Evolutionary conservation across 2,888 invertebrate species (phyloP), one percentile per base, ranked within the genome.

Genomic region (Heliconius sara): DNA sequence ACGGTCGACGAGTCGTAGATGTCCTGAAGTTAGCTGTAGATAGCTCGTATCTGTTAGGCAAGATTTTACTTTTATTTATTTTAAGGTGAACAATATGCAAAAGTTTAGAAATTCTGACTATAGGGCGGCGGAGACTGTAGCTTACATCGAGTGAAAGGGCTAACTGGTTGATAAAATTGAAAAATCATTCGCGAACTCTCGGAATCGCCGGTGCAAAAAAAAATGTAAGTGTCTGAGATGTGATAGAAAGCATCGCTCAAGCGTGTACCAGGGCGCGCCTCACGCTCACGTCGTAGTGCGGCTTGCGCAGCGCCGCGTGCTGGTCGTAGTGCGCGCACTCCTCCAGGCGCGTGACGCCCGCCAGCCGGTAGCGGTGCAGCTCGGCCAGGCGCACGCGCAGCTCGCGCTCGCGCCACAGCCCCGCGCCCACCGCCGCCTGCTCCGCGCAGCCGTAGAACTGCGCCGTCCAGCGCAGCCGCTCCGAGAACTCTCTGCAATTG

Each of bases 271-370:
- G 78, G 70, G 80, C 68, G 81, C 88, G 87, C 95, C 97, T 91
- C 97, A 97, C 91, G 96, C 96, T 60, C 60, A 60, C 95, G 96
- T 96, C 87, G 88, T 96, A 87, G 84, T 95, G 95, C 87, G 96
- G 95, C 87, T 96, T 94, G 87, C 97, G 91, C 84, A 96, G 96
- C 86, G 96, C 95, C 79, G 97, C 96, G 94, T 97, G 96, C 89
- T 98, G 98, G 88, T 98, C 98, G 90, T 98, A 98, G 90, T 98
- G 98, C 57, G 97, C 96, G 87, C 98, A 97, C 89, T 99, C 98
- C 89, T 98, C 97, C 77, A 97, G 96, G 68, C 97, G 96, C 4
- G 98, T 97, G 65, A 99, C 96, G 43, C 99, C 99, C 85, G 98
- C 97, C 86, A 97, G 97, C 47, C 99, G 96, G 93, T 98, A 95